These are phyloP conservation scores for Thera obeliscata DNA, from an alignment of 2,888 invertebrate genomes.

Conservation along the genomic window DNA sequence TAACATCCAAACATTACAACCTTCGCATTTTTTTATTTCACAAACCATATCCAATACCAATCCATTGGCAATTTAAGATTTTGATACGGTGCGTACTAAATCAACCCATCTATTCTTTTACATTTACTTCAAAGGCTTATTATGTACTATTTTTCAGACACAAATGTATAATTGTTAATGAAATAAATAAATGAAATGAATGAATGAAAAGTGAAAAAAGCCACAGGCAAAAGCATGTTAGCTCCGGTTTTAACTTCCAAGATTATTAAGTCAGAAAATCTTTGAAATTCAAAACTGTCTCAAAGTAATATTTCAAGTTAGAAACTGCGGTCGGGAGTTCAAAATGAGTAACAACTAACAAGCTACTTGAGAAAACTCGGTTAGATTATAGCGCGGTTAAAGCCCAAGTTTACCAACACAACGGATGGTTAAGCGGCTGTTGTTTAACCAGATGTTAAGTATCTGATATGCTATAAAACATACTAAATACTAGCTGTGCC, in stretches of 20 bases:
- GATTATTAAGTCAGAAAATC: conserved; percentile 31
- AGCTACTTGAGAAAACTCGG: conserved; percentile 37
- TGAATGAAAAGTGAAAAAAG: too few species aligned
- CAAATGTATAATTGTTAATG: too few species aligned
- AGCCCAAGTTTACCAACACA: not conserved
- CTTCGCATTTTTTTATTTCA: too few species aligned
- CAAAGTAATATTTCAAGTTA: conserved; percentile 39
- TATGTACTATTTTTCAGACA: too few species aligned
- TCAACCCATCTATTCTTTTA: too few species aligned
- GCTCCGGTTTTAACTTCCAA: conserved; percentile 20
- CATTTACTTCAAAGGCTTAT: too few species aligned
- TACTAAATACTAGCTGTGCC: too few species aligned
- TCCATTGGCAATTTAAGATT: too few species aligned
- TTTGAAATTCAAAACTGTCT: conserved; percentile 32
- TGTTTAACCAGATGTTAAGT: not conserved
- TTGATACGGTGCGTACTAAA: too few species aligned
- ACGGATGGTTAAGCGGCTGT: not conserved
- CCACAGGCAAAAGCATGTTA: not conserved
- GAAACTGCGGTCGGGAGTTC: conserved; percentile 28
- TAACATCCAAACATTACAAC: too few species aligned
- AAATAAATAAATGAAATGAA: too few species aligned
- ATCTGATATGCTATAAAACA: not conserved
- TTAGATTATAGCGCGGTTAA: conserved; percentile 15
- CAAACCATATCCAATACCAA: too few species aligned
- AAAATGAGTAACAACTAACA: conserved; percentile 35